Percentiles rank a stretch among this genome's conserved stretches.
These are phyloP conservation scores for Chymomyza fuscimana DNA, from an alignment of 2,888 invertebrate species.

Conservation along the genomic window DNA sequence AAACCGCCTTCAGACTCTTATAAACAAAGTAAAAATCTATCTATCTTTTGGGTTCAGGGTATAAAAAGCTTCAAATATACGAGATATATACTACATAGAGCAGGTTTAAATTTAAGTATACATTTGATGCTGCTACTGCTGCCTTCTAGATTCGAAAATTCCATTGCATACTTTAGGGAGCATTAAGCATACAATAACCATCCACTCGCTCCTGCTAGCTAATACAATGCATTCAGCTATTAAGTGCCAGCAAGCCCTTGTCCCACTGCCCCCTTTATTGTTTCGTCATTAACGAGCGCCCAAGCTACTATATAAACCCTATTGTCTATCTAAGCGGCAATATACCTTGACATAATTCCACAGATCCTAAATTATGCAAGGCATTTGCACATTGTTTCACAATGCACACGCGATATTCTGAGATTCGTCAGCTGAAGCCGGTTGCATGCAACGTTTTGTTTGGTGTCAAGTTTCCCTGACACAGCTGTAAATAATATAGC, in stretches of 20 bases:
- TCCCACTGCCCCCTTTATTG: slow-evolving; percentile 24
- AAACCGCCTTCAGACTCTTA: too few species aligned
- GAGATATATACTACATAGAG: too few species aligned
- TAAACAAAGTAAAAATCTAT: too few species aligned
- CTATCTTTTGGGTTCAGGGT: too few species aligned
- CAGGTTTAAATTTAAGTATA: too few species aligned
- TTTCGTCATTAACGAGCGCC: slow-evolving; percentile 6
- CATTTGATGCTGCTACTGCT: neutral
- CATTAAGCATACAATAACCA: neutral
- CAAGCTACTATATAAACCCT: slow-evolving; percentile 11
- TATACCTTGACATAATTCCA: slow-evolving; percentile 58
- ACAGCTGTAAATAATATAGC: neutral
- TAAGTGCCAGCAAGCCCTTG: neutral
- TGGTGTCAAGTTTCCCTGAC: slow-evolving; percentile 47
- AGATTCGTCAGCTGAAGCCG: neutral
- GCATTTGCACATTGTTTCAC: slow-evolving; percentile 38
- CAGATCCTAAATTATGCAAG: slow-evolving; percentile 37
- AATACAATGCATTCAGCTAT: neutral
- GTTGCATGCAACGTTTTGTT: slow-evolving; percentile 22
- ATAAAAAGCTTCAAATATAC: too few species aligned
- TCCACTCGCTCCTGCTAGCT: too few species aligned
- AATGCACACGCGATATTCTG: slow-evolving; percentile 14
- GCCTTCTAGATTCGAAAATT: neutral
- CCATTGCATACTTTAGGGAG: neutral
- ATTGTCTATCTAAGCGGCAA: neutral